Base-by-base conservation (phyloP, 2,113 vertebrate genomes). In the Saccopteryx bilineata region DNA sequence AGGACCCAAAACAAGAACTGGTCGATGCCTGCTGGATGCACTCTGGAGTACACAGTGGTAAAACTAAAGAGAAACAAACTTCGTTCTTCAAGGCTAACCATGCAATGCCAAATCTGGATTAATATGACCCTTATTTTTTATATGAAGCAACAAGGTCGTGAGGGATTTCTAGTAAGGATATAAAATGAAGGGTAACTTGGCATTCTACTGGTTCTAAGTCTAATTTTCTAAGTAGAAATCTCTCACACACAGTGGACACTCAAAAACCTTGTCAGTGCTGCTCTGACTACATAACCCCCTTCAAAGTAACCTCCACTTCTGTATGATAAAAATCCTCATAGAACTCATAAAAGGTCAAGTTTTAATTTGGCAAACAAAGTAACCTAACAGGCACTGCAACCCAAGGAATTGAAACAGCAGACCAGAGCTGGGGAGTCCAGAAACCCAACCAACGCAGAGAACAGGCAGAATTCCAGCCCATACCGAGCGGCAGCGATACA, bases 361-460 rank as follows among this genome's bases (percentile, higher is more conserved):
- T 97, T 96, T 97, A 84, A 89, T 94, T 95, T 98, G 97, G 97
- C 97, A 98, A 75, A 66, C 96, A 97, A 97, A 97, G 96, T 97
- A 96, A 96, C 75, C 97, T n/a, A 95, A 97, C 97, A 97, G 95
- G 96, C 97, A 96, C 21, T 80, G 91, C 97, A 94, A 94, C 88
- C 91, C 80, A 24, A 56, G n/a, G 33, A 76, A 80, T 58, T 39
- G 65, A 91, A 85, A 85, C 80, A 88, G 81, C 95, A 87, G 84
- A 68, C 83, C 18, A 60, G 48, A 91, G 85, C 87, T 61, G 48
- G 7, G 52, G 72, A 96, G 69, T 80, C 91, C 83, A 93, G 76
- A 92, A 80, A 90, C 15, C 56, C 48, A 85, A 46, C 80, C 89
- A 71, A 46, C 7, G 65, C 26, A 58, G 28, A 79, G 75, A 58